These are phyloP conservation scores for Eleutherodactylus coqui DNA, from an alignment of 2,797 vertebrate species.

Conservation along the genomic window DNA sequence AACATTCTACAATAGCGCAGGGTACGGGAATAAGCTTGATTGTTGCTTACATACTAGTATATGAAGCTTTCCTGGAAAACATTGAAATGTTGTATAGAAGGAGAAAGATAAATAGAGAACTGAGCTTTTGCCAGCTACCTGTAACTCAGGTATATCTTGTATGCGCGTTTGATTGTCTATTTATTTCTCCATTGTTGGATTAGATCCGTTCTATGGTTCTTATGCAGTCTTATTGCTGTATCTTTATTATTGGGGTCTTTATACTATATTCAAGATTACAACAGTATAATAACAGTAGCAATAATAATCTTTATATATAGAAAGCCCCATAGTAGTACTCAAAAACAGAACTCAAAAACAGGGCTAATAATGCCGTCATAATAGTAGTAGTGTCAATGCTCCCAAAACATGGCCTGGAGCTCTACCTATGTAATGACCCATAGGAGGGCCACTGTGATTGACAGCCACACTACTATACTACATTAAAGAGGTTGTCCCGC, in stretches of 20 bases:
- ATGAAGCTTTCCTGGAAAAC: neutral
- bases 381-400: too few relatives aligned
- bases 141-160: neutral
- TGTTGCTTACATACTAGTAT: neutral
- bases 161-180: neutral
- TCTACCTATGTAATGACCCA: too few relatives aligned
- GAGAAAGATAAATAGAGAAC: neutral
- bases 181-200: neutral
- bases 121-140: neutral
- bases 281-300: neutral
- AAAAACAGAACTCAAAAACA: too few relatives aligned
- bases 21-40: neutral
- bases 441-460: too few relatives aligned
- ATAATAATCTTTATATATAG: neutral
- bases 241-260: neutral
- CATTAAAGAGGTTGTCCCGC: too few relatives aligned
- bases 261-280: neutral
- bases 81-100: constrained; percentile 10
- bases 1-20: neutral
- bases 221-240: neutral
- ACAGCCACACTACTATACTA: too few relatives aligned
- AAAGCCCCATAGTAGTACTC: too few relatives aligned
- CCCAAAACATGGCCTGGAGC: too few relatives aligned
- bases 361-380: too few relatives aligned
- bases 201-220: neutral